Evolutionary conservation across 92 coral and sea anemone genomes (phyloP), one percentile per base, ranked within the genome.

Genomic region (Phenganax marumi): DNA sequence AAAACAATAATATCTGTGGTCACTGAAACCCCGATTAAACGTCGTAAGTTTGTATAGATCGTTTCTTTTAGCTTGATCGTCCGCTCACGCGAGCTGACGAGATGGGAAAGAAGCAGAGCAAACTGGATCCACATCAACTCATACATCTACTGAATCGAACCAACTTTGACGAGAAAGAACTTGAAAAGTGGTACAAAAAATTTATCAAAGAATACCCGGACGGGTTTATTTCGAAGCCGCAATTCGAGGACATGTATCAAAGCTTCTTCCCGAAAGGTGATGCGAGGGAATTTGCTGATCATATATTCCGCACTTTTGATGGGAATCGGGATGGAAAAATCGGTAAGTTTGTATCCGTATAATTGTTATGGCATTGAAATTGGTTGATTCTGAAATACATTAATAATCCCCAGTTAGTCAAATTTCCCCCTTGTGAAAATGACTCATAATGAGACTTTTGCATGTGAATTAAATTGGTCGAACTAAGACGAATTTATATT

Each of bases 71-170:
- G 51, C 52, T 50, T 54, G 72, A 25, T 33, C 43, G 0, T 5
- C 65, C 65, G 8, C 21, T 46, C 68, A 19, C 25, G 49, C 3
- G 51, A 49, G 55, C n/a, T 23, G 77, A 50, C 65, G 52, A 63
- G 53, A 95, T 95, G 98, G 98, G 98, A 24, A 95, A 95, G 76
- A 92, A 92, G 25, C 98, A 95, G 56, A 95, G 98, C 83, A 95
- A 91, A 73, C 86, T 95, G 58, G 97, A 95, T 71, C 98, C 98
- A 8, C 92, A 92, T 53, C 87, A 90, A 16, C 80, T 92, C 43
- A 92, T 91, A 49, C 97, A 95, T 73, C 97, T 95, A 24, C 85
- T 95, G 55, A 84, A 89, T 53, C 91, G 93, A 68, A 95, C 98
- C 54, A 91, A 95, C 25, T 95, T 95, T 86, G 98, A 95, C 57